Conservation (phyloP, 2,888 invertebrate species). For the Cephus runcator region DNA sequence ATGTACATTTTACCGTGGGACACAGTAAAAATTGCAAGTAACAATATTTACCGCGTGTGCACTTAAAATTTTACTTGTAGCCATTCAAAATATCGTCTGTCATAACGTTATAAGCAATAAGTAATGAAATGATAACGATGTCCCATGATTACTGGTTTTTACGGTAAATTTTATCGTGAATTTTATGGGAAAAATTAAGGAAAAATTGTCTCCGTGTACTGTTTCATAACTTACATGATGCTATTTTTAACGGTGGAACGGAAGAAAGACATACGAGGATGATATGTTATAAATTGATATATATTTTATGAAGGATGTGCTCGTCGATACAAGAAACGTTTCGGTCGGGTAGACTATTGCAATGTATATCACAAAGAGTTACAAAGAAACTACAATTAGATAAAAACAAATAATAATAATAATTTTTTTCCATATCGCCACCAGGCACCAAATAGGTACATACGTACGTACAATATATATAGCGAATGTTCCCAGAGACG, state of each 20-base stretch:
- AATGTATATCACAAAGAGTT: constrained; percentile 65
- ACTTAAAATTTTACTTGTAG: too few relatives aligned
- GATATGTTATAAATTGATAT: constrained; percentile 32
- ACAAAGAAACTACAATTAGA: constrained; percentile 65
- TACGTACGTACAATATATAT: constrained; percentile 41
- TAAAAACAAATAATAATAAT: constrained; percentile 63
- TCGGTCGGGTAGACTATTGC: constrained; percentile 63
- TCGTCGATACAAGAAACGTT: constrained; percentile 60
- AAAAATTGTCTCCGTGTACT: too few relatives aligned
- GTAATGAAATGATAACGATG: too few relatives aligned
- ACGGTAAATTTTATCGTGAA: too few relatives aligned
- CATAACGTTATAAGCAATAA: too few relatives aligned
- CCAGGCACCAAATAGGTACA: constrained; percentile 56
- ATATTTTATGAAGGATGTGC: constrained; percentile 54
- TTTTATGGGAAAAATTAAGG: too few relatives aligned
- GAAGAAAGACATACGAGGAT: background rate
- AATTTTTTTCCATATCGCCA: constrained; percentile 52
- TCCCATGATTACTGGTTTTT: too few relatives aligned
- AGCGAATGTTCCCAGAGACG: constrained; percentile 35
- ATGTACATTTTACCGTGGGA: too few relatives aligned
- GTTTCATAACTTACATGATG: too few relatives aligned
- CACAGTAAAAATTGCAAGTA: too few relatives aligned
- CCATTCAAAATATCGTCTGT: too few relatives aligned
- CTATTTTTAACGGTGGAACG: background rate
- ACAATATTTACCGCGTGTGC: too few relatives aligned